Base-by-base conservation (phyloP, 2,888 invertebrate species). In the Nudaria mundana region DNA sequence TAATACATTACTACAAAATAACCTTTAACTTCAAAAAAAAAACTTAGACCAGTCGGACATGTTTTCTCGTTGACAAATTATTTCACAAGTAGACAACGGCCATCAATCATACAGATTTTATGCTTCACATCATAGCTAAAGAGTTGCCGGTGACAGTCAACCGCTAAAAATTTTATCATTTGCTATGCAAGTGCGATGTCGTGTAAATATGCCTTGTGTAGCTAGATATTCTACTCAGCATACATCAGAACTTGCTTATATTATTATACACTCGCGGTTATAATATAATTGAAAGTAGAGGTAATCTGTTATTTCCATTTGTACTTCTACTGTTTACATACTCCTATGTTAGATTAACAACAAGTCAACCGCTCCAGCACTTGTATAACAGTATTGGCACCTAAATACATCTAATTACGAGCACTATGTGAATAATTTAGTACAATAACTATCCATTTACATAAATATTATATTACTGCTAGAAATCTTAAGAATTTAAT, bases 331-430 rank as follows among this genome's bases (percentile, higher is more conserved):
- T 23, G 44, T 51, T 48, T 47, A 49, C 56, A 58, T 38, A 30
- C 5, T 39, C 32, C 44, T 45, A 37, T 45, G 48, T 41, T 42
- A 41, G 42, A 38, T 40, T 52, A 48, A 48, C 62, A 42, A 23
- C 32, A 7, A 60, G 43, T 44, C 31, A 42, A 39, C 29, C 20
- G 13, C 30, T 13, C 29, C 14, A 25, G 10, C 7, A 20, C 23
- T 43, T 18, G 30, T 42, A 37, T 39, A 45, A 29, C 32, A 46
- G 34, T 62, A 56, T 53, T 61, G 55, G 51, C 60, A 55, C 56
- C 58, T 57, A 60, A 61, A 63, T 68, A 63, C 57, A 63, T 59
- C 45, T 54, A 66, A 65, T 66, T 65, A n/a, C n/a, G n/a, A n/a
- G n/a, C n/a, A n/a, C n/a, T n/a, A 66, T 58, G 55, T 57, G 56